Evolutionary conservation across 2,113 vertebrate genomes (phyloP).

Genomic region (Rhagologus leucostigma): DNA sequence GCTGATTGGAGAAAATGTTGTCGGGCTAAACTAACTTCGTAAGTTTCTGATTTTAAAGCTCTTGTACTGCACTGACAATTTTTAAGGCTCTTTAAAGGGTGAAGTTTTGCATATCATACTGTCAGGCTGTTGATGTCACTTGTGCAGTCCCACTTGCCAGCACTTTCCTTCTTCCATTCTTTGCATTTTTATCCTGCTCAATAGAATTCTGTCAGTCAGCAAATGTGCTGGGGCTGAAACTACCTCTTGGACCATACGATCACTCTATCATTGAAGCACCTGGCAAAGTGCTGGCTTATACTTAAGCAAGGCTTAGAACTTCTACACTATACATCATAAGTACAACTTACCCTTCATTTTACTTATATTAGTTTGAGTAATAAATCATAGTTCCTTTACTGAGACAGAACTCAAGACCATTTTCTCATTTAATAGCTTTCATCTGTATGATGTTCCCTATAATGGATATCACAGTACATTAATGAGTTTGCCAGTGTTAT

Average conservation of each 20-base stretch:
- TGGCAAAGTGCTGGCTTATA: background rate
- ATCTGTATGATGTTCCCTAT: conserved; percentile 29
- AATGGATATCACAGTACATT: conserved; percentile 53
- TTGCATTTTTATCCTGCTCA: background rate
- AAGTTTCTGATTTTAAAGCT: background rate
- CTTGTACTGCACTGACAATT: background rate
- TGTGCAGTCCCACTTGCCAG: background rate
- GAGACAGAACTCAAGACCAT: conserved; percentile 15
- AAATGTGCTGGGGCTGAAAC: background rate
- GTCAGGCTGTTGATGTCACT: background rate
- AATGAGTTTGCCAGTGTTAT: conserved; percentile 57
- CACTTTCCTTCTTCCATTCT: background rate
- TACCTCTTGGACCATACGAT: background rate
- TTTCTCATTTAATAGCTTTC: conserved; percentile 68
- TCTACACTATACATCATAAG: background rate
- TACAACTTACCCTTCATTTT: conserved; percentile 39
- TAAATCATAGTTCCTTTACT: conserved; percentile 45
- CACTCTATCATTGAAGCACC: background rate
- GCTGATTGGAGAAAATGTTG: background rate
- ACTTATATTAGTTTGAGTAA: conserved; percentile 31
- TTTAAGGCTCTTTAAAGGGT: background rate
- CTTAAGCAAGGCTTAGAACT: background rate
- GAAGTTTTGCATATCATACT: background rate
- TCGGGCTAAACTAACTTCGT: background rate
- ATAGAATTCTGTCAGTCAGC: background rate